Percentiles rank a stretch among this genome's conserved stretches.
Conservation (phyloP, 2,113 vertebrate genomes). For the Brevimyrus niger region DNA sequence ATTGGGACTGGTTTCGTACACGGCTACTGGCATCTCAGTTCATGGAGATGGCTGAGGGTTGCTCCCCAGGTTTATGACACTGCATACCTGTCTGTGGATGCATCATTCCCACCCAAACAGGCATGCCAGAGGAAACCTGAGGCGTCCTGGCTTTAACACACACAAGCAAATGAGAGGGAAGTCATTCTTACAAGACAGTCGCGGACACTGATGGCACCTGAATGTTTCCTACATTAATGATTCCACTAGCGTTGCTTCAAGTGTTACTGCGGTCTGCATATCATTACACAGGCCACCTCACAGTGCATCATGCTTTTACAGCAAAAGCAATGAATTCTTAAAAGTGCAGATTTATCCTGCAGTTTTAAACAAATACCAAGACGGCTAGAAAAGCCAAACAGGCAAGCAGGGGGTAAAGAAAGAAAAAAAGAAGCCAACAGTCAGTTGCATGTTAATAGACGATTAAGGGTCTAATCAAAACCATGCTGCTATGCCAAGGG, state of each 20-base stretch:
- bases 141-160: background rate
- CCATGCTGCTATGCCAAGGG: background rate
- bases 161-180: background rate
- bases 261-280: background rate
- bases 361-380: background rate
- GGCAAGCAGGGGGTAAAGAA: background rate
- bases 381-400: background rate
- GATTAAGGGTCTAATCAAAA: constrained; percentile 7
- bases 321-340: no score
- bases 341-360: background rate
- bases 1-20: background rate
- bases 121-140: background rate
- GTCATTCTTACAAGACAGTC: background rate
- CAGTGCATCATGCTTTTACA: no score
- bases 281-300: background rate
- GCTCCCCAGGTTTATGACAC: background rate
- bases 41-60: background rate
- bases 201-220: background rate
- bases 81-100: background rate
- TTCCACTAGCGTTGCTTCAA: background rate
- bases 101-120: background rate
- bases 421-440: background rate
- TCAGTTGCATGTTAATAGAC: constrained; percentile 4
- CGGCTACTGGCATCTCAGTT: background rate
- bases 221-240: background rate